Percentiles rank a stretch among this genome's conserved stretches.
Evolutionary conservation across 2,797 vertebrate genomes (phyloP).

Genomic region (Cygnus olor): DNA sequence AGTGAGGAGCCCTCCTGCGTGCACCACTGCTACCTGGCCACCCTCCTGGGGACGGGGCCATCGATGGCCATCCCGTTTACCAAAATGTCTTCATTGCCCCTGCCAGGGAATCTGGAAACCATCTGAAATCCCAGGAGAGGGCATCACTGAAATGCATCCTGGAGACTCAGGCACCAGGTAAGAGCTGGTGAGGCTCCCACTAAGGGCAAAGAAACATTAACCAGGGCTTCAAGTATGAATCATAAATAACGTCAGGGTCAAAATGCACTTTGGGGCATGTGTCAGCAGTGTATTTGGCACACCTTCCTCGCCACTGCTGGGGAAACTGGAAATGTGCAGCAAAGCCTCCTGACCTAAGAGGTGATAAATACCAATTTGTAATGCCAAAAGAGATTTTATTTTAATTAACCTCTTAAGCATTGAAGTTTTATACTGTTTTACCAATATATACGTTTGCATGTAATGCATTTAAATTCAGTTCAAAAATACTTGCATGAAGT

Average conservation of each 20-base stretch:
- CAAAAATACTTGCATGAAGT: accelerated
- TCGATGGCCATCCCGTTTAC: background rate
- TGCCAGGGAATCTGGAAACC: background rate
- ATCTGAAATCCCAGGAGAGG: background rate
- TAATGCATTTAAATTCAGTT: background rate
- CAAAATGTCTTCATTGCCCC: no score
- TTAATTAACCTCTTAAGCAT: background rate
- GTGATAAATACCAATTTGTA: background rate
- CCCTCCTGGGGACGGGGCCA: no score
- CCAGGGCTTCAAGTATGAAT: background rate
- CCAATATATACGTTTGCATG: background rate
- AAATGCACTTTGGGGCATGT: background rate
- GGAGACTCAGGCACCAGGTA: background rate
- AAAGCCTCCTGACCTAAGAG: background rate
- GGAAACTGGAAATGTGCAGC: background rate
- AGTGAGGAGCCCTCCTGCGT: background rate
- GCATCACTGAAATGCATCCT: background rate
- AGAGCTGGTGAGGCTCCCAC: background rate
- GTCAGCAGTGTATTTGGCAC: background rate
- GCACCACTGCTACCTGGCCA: no score
- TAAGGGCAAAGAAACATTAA: background rate
- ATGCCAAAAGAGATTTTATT: background rate
- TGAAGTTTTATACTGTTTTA: background rate
- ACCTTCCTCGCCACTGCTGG: background rate
- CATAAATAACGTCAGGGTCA: background rate